Evolutionary conservation across 2,113 vertebrate species (phyloP), one percentile per base, ranked within the genome.

Genomic region (Lipotes vexillifer): DNA sequence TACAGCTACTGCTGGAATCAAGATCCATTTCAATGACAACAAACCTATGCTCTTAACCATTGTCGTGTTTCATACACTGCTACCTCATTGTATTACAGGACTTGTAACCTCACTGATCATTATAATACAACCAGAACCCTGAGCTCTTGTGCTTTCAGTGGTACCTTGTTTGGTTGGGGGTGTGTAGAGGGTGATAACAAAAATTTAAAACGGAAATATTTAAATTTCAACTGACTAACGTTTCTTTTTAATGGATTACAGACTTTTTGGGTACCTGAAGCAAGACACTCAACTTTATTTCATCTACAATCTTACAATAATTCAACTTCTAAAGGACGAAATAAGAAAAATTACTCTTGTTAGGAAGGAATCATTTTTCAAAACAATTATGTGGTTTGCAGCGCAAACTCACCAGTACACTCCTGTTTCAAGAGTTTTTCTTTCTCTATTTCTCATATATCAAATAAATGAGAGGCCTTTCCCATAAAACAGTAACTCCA

Each of bases 321-420:
- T 55, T 88, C n/a, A 93, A 78, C 27, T 92, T 89, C 21, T 95
- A 85, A 88, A 96, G 44, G 17, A 94, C 5, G 49, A 90, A 63
- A n/a, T 74, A 75, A 92, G 69, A 72, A 82, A 93, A 96, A 75
- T 31, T 49, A 44, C 33, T 88, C 49, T 77, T 77, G 33, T 55
- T 65, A 68, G 66, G 63, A 46, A 72, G 27, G 25, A 68, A 38
- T 65, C 6, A n/a, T 93, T 92, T 92, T 90, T 83, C 27, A 61
- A 92, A 93, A 84, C 41, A 69, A 65, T 59, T 71, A 72, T 1
- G 3, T 61, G 33, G 36, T 27, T 66, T 86, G n/a, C 5, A 91
- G 29, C n/a, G 36, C 18, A 92, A 68, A 94, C 31, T 96, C 80
- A 88, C 11, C 14, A 82, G 38, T 13, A 96, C 7, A 69, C 23